Evolutionary conservation across 2,113 vertebrate species (phyloP), one percentile per base, ranked within the genome.

Genomic region (Psophia crepitans): DNA sequence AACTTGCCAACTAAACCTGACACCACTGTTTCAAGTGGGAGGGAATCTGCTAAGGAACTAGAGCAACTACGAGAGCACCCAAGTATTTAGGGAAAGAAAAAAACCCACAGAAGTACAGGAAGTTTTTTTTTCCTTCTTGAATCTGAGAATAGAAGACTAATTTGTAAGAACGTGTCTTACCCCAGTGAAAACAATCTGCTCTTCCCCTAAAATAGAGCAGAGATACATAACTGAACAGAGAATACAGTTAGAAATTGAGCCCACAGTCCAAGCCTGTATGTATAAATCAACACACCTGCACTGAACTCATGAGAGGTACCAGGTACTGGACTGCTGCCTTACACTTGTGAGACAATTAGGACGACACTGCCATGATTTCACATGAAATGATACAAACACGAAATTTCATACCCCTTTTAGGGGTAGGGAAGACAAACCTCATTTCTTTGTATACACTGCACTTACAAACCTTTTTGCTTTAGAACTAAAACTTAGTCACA

Each of bases 301-400:
- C 19, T 63, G 32, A 75, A 60, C 4, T 60, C 13, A 14, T 7
- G 1, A 46, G 39, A 68, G 18, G 32, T 17, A 51, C 19, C 11
- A 0, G 11, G 33, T 39, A 57, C 49, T 13, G 18, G 37, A 74
- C 8, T 43, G 14, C 8, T 20, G 8, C 1, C 1, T 27, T 43
- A 14, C 1, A 33, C 11, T 30, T 39, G 6, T 53, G 28, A 39
- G 26, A 16, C 16, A 51, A 24, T 65, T 9, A 58, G 33, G 11
- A 93, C 12, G 37, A 49, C 49, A 44, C 8, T 5, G 23, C 4
- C 49, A 19, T 24, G 17, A 61, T 58, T 49, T 70, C 51, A 43
- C 24, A 54, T 11, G 66, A 17, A 61, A n/a, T n/a, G n/a, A n/a
- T n/a, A n/a, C n/a, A n/a, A n/a, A n/a, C n/a, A n/a, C n/a, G n/a